Conservation (phyloP, 2,797 vertebrate genomes). For the Agapornis canus region DNA sequence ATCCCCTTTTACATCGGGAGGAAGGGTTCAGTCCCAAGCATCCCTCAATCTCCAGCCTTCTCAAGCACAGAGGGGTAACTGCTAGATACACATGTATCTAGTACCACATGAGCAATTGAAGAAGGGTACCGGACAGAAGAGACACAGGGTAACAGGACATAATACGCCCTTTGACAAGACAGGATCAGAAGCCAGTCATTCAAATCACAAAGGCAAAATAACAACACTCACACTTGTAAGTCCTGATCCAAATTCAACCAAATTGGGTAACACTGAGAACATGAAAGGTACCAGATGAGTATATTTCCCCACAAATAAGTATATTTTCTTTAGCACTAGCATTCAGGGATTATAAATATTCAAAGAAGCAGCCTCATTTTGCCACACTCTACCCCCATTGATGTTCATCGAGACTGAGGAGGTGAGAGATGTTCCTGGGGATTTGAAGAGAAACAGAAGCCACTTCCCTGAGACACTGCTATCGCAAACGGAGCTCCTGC, state of each 20-base stretch:
- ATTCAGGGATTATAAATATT: neutral
- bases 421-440: neutral
- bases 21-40: neutral
- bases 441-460: neutral
- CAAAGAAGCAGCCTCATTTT: neutral
- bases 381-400: neutral
- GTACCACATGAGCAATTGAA: neutral
- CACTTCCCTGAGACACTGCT: neutral
- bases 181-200: neutral
- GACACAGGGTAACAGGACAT: neutral
- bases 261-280: neutral
- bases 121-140: neutral
- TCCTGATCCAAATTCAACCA: neutral
- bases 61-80: neutral
- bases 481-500: neutral
- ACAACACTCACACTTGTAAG: neutral
- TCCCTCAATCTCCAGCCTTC: neutral
- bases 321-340: neutral
- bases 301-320: neutral
- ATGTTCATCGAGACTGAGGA: neutral
- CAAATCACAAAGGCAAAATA: neutral
- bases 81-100: neutral
- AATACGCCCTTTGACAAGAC: neutral
- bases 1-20: fast-evolving
- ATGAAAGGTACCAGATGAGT: neutral